These are phyloP conservation scores for Loripinus fragilis DNA, from an alignment of 2,888 invertebrate species.

Conservation along the genomic window DNA sequence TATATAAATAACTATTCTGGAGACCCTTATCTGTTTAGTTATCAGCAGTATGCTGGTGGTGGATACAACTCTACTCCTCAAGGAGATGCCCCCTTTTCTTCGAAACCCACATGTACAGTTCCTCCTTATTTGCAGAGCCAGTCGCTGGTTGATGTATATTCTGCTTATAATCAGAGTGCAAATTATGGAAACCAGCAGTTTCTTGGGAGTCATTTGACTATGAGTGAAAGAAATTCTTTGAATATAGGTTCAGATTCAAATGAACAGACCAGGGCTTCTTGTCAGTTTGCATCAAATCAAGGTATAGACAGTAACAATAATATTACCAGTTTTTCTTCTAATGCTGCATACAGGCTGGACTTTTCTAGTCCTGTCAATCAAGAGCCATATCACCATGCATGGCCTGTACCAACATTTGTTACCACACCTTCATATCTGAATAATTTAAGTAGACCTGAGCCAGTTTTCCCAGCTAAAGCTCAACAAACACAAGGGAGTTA, in stretches of 20 bases:
- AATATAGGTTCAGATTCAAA: neutral
- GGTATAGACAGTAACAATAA: constrained; percentile 5
- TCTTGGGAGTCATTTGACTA: neutral
- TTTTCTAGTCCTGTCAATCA: constrained; percentile 36
- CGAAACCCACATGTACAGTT: constrained; percentile 44
- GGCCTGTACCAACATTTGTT: constrained; percentile 34
- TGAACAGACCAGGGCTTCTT: neutral
- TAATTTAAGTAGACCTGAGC: constrained; percentile 29
- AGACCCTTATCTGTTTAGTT: constrained; percentile 4
- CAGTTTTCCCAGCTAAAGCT: constrained; percentile 12
- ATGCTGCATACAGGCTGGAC: constrained; percentile 26
- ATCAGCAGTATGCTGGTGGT: neutral
- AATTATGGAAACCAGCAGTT: neutral
- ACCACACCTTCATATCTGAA: constrained; percentile 35
- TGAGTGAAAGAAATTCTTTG: neutral
- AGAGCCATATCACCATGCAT: neutral
- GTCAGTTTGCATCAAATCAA: constrained; percentile 25
- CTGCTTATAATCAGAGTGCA: constrained; percentile 11
- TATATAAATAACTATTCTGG: neutral
- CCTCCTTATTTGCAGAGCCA: constrained; percentile 28
- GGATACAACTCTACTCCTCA: neutral
- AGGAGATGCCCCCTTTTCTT: neutral
- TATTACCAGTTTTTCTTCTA: neutral
- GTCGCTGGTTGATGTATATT: neutral
- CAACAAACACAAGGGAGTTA: neutral